phyloP scores from a whole-genome alignment of 2,797 vertebrate species.

The Phrynocephalus vlangalii region DNA sequence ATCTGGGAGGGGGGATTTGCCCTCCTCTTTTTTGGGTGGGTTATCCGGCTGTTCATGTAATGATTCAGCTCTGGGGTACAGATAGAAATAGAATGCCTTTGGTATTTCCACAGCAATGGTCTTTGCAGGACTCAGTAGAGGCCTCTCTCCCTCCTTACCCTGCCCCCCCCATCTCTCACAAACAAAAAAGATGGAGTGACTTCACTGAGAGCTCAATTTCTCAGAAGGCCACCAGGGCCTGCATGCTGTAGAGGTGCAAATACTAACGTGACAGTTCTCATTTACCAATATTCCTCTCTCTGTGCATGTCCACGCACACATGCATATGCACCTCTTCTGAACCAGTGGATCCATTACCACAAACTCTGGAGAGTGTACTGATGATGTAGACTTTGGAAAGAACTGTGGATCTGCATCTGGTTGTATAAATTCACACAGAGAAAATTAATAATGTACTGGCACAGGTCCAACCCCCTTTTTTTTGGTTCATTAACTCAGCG shows the following conservation, averaged over 20 bases:
- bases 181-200: too few species aligned
- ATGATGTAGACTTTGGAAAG: constrained; percentile 27
- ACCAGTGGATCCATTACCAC: constrained; percentile 1
- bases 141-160: background rate
- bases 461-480: background rate
- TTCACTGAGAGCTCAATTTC: background rate
- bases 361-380: background rate
- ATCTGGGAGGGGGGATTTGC: too few species aligned
- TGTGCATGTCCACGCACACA: too few species aligned
- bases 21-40: too few species aligned
- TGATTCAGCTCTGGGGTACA: background rate
- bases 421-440: constrained; percentile 13
- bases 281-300: background rate
- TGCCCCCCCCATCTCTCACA: background rate
- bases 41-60: background rate
- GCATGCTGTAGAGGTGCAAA: background rate
- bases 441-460: constrained; percentile 22
- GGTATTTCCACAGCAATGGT: background rate
- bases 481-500: background rate
- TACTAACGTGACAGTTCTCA: background rate
- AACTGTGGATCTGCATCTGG: constrained; percentile 5
- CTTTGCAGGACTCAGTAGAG: background rate
- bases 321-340: background rate
- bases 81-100: background rate
- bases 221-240: background rate